Conservation (phyloP, 2,797 vertebrate species). For the Rhinophrynus dorsalis region DNA sequence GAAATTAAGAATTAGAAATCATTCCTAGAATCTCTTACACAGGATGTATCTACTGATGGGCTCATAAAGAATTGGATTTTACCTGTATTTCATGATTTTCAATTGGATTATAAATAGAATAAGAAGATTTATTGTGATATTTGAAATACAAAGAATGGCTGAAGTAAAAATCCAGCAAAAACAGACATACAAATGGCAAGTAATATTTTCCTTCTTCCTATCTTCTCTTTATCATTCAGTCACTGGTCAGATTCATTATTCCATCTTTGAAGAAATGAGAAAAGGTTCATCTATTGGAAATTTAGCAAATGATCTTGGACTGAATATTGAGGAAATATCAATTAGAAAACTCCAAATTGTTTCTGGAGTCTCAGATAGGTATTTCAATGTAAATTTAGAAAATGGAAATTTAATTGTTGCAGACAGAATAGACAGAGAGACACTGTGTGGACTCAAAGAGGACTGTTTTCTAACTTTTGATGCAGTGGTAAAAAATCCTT, state of each 20-base stretch:
- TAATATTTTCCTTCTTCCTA: not conserved
- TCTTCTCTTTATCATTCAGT: not conserved
- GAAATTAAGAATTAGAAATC: not conserved
- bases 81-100: not conserved
- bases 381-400: constrained; percentile 56
- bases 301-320: constrained; percentile 59
- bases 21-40: constrained; percentile 10
- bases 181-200: constrained; percentile 29
- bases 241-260: constrained; percentile 56
- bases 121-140: constrained; percentile 1
- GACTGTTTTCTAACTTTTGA: constrained; percentile 56
- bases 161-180: constrained; percentile 8
- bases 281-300: constrained; percentile 62
- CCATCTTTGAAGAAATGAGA: constrained; percentile 61
- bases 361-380: constrained; percentile 57
- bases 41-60: not conserved
- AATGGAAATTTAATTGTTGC: constrained; percentile 59
- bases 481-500: constrained; percentile 67
- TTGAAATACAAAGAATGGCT: not conserved
- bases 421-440: constrained; percentile 67
- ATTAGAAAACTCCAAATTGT: constrained; percentile 57
- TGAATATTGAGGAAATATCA: constrained; percentile 54
- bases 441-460: constrained; percentile 61
- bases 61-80: not conserved
- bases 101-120: not conserved